Base-by-base conservation (phyloP, 30 jellyfish, hydroid and myxozoan species). In the Rhopilema esculentum region DNA sequence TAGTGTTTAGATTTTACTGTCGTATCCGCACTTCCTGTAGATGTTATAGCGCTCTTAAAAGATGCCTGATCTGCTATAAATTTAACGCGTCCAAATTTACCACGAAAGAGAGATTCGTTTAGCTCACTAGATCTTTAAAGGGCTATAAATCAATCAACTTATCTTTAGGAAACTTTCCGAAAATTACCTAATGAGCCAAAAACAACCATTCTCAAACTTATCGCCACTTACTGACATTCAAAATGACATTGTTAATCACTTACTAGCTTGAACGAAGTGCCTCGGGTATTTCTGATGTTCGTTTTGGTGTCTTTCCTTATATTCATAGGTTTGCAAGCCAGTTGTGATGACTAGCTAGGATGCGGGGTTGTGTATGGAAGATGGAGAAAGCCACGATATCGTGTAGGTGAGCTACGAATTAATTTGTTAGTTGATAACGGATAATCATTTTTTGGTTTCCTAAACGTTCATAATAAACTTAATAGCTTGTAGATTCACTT, bases 81-180 rank as follows among this genome's bases (percentile, higher is more conserved):
- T 73, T 73, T 16, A 73, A 19, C 32, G 51, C 82, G 84, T 73
- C 84, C 51, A 33, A 73, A 0, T 21, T 73, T 73, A 73, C 84
- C 84, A 73, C 84, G 40, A 73, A 73, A 73, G 69, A 48, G 33
- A 33, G 84, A 0, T 31, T 18, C 69, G 49, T 73, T 30, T 66
- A 73, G 49, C 30, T 40, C 64, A 16, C 69, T 73, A 73, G 84
- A 33, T 33, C 84, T 31, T 73, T 33, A 30, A 33, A 22, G 23
- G 84, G 69, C 33, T 22, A 73, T 73, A 73, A 73, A 73, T 73
- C 84, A 73, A 73, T 73, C 84, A 48, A 15, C 27, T 40, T 0
- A 20, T 31, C 82, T 27, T 71, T 71, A 8, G 40, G 23, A 1
- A 27, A 17, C 27, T 69, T 32, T 28, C 69, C 69, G 69, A 73